phyloP scores from a whole-genome alignment of 2,113 vertebrate species.

The Limanda limanda region DNA sequence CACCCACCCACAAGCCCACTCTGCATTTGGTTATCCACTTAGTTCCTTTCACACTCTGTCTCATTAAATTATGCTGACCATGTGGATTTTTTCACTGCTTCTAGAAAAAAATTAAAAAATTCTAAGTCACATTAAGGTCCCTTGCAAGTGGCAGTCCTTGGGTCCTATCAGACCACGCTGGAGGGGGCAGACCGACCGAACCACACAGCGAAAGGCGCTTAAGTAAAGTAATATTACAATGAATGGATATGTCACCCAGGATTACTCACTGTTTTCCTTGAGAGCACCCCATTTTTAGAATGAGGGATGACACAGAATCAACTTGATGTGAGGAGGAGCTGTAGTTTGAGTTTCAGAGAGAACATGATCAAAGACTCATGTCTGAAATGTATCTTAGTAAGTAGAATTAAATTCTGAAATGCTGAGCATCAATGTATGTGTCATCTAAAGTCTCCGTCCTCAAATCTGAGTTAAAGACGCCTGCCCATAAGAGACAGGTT shows the following conservation, averaged over 20 bases:
- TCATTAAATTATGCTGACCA: conserved; percentile 70
- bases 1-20: conserved; percentile 60
- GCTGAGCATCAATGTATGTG: neutral
- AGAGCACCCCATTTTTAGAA: neutral
- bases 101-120: neutral
- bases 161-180: conserved; percentile 19
- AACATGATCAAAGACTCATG: neutral
- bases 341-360: neutral
- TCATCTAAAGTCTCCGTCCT: too few species aligned
- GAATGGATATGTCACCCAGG: neutral
- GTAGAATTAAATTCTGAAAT: neutral
- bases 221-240: conserved; percentile 7
- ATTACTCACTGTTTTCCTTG: neutral
- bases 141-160: conserved; percentile 33
- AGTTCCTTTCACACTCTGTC: conserved; percentile 66
- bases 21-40: conserved; percentile 71
- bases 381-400: neutral
- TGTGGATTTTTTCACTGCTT: conserved; percentile 22
- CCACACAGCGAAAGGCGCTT: neutral
- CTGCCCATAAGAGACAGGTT: too few species aligned
- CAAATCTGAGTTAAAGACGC: too few species aligned
- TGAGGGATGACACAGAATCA: neutral
- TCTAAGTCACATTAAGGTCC: conserved; percentile 47
- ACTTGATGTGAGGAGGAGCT: neutral
- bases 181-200: conserved; percentile 1